Base-by-base conservation (phyloP, 2,113 vertebrate genomes). In the Upupa epops region DNA sequence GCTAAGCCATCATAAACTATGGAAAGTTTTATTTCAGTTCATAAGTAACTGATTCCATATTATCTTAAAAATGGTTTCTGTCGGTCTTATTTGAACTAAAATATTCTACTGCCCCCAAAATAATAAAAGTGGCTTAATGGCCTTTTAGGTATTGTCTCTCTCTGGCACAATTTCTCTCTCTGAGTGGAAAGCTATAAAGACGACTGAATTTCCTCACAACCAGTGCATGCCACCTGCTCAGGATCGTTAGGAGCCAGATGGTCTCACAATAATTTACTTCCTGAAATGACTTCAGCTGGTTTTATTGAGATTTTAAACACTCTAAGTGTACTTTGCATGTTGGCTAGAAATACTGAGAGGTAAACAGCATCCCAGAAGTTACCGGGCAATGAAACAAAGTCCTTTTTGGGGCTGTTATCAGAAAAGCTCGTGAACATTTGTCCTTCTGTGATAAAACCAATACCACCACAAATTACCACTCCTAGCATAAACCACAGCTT, bases 361-460 rank as follows among this genome's bases (percentile, higher is more conserved):
- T 61, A 79, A 92, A 87, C 55, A 58, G 70, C 8, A 46, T 65
- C 70, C 18, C 59, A 79, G 49, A 71, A 11, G 36, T 82, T 82
- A 82, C 66, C 61, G 61, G 66, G 94, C 81, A 90, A 94, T 84
- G 78, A 82, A 91, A 69, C 95, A 95, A 96, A 93, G 94, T 95
- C 89, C 71, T 2, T 26, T 58, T 70, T 45, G 2, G 46, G 61
- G 70, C 61, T 24, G 45, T 26, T 52, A 61, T 46, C 89, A 46
- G 89, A 87, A 95, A 84, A 92, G 25, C 71, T 52, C 32, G 9
- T 2, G 21, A 82, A 49, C 18, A 5, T 80, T 92, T 75, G 86
- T 81, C 70, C 58, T 88, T 70, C 69, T 32, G 65, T 8, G n/a
- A 84, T 61, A 75, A 90, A 78, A 94, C 90, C 60, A 90, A 74